Conservation (phyloP, 2,888 invertebrate genomes). For the Pollenia labialis region DNA sequence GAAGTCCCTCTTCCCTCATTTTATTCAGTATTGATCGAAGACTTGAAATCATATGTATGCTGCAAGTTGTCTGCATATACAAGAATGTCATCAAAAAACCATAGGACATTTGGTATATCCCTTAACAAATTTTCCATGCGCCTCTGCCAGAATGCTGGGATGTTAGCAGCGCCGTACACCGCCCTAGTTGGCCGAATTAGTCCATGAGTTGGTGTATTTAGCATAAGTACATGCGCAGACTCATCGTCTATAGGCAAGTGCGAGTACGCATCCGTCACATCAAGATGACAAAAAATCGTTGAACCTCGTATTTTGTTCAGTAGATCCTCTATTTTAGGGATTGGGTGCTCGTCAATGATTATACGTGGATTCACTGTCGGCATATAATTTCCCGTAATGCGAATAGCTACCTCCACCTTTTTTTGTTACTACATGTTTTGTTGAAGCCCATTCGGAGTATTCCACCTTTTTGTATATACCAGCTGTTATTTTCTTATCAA, state of each 20-base stretch:
- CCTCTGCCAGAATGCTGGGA: constrained; percentile 63
- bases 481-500: constrained; percentile 18
- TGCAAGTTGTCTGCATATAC: no score
- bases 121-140: constrained; percentile 34
- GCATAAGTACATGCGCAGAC: constrained; percentile 2
- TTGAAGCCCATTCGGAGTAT: constrained; percentile 59
- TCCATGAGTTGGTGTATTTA: constrained; percentile 22
- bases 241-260: not conserved
- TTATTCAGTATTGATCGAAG: no score
- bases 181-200: constrained; percentile 35
- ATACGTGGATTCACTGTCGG: constrained; percentile 65
- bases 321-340: constrained; percentile 29
- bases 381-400: constrained; percentile 58
- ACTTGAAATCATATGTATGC: no score
- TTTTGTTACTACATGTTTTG: constrained; percentile 59
- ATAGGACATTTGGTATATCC: not conserved
- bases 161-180: constrained; percentile 56
- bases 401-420: constrained; percentile 36
- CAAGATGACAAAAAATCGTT: constrained; percentile 41
- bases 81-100: no score
- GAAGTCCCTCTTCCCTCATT: no score
- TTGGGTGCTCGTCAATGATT: constrained; percentile 59
- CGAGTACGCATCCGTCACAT: constrained; percentile 65
- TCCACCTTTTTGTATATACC: constrained; percentile 57
- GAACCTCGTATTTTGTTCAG: constrained; percentile 48